Conservation (phyloP, 1,140 invertebrate species). For the Cyclargus thomasi region DNA sequence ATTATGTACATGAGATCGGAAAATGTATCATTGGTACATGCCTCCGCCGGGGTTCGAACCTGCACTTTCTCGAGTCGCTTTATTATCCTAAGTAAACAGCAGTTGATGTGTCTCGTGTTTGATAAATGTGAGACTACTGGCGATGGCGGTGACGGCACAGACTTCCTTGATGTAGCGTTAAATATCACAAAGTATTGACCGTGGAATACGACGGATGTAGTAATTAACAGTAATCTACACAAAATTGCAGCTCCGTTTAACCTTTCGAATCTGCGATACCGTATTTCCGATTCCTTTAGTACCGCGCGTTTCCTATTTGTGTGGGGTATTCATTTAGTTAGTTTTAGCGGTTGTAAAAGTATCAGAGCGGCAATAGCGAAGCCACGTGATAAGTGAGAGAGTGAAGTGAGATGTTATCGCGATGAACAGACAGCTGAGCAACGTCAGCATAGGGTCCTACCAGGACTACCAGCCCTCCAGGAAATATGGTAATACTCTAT, state of each 20-base stretch:
- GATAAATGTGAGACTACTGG: too few relatives aligned
- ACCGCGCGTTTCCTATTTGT: not conserved
- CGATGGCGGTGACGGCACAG: too few relatives aligned
- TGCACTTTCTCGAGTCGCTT: too few relatives aligned
- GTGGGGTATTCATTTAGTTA: not conserved
- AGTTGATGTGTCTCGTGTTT: too few relatives aligned
- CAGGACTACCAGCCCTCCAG: constrained; percentile 64
- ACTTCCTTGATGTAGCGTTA: too few relatives aligned
- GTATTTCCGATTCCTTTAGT: not conserved
- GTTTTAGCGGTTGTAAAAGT: not conserved
- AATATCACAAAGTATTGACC: too few relatives aligned
- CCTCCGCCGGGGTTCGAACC: too few relatives aligned
- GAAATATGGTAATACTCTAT: constrained; percentile 50
- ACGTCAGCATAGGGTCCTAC: constrained; percentile 61
- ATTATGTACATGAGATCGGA: too few relatives aligned
- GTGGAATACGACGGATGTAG: not conserved
- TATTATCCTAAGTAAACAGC: too few relatives aligned
- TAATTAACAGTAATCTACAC: not conserved
- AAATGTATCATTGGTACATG: too few relatives aligned
- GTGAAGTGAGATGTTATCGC: constrained; percentile 26
- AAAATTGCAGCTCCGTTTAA: not conserved
- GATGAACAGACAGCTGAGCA: constrained; percentile 64
- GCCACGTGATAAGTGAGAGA: constrained; percentile 10
- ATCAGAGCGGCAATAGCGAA: not conserved
- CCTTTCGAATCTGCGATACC: not conserved